phyloP scores from a whole-genome alignment of 2,888 invertebrate species.

The Ariolimax columbianus region DNA sequence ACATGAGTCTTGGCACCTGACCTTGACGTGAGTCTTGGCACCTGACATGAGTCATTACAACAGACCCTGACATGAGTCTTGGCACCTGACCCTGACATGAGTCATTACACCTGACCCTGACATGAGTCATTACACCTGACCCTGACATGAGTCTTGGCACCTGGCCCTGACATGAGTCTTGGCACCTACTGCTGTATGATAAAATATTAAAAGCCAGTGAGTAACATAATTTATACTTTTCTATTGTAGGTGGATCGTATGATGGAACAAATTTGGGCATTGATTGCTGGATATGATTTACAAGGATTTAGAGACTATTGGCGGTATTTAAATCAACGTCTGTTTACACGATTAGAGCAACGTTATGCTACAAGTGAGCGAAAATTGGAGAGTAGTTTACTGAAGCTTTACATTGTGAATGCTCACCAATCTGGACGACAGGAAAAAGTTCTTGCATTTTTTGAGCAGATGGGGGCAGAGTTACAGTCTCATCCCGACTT shows the following conservation, averaged over 20 bases:
- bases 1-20: too few species aligned
- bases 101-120: too few species aligned
- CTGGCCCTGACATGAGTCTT: too few species aligned
- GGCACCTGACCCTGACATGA: too few species aligned
- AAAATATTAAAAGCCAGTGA: not conserved
- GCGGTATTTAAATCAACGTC: constrained; percentile 90
- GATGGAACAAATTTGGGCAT: constrained; percentile 87
- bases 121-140: too few species aligned
- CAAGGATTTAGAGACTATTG: constrained; percentile 90
- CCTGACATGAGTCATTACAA: too few species aligned
- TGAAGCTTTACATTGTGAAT: constrained; percentile 93
- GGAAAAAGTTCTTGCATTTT: constrained; percentile 93
- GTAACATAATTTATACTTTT: not conserved
- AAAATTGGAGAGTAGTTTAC: constrained; percentile 74
- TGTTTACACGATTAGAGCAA: constrained; percentile 92
- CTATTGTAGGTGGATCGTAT: constrained; percentile 76
- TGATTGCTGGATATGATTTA: constrained; percentile 88
- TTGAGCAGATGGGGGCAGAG: constrained; percentile 90
- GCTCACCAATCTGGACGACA: constrained; percentile 88
- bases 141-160: too few species aligned
- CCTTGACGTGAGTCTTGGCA: too few species aligned
- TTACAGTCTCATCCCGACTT: constrained; percentile 93
- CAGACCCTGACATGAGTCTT: too few species aligned
- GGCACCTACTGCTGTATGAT: too few species aligned
- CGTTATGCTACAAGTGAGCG: constrained; percentile 82